Conservation (phyloP, 2,113 vertebrate genomes). For the Xiphophorus maculatus region DNA sequence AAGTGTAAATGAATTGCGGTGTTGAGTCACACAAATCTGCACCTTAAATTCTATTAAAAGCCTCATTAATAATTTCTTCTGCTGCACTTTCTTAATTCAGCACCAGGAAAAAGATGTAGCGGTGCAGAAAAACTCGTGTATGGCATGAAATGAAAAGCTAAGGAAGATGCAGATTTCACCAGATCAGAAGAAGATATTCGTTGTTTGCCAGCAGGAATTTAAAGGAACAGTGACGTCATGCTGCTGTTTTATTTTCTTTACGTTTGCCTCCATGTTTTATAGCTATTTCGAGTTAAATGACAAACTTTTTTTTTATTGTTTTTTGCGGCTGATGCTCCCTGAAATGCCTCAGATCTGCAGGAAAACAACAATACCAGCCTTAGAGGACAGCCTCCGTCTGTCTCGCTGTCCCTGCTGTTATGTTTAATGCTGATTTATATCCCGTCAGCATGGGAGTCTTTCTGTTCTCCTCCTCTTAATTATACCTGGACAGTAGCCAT, state of each 20-base stretch:
- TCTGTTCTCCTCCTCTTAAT: constrained; percentile 58
- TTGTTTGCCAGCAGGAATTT: background rate
- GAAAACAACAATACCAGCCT: constrained; percentile 4
- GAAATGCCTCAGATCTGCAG: background rate
- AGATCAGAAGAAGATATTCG: constrained; percentile 7
- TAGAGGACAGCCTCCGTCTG: constrained; percentile 25
- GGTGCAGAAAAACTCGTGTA: background rate
- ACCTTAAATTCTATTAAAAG: constrained; percentile 41
- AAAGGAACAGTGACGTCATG: background rate
- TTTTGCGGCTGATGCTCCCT: background rate
- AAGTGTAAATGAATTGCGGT: constrained; percentile 17
- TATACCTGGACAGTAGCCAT: constrained; percentile 61
- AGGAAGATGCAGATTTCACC: background rate
- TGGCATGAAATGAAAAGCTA: constrained; percentile 1
- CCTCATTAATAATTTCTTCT: constrained; percentile 18
- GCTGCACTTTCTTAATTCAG: background rate
- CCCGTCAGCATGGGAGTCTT: constrained; percentile 32
- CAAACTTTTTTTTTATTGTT: background rate
- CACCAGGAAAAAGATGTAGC: background rate
- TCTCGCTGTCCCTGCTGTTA: constrained; percentile 37
- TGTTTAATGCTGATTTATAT: constrained; percentile 34
- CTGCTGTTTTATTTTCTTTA: background rate
- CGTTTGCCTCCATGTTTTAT: background rate
- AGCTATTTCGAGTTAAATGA: background rate
- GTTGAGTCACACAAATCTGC: constrained; percentile 24